Base-by-base conservation (phyloP, 2,797 vertebrate species). In the Simalia tracyae region DNA sequence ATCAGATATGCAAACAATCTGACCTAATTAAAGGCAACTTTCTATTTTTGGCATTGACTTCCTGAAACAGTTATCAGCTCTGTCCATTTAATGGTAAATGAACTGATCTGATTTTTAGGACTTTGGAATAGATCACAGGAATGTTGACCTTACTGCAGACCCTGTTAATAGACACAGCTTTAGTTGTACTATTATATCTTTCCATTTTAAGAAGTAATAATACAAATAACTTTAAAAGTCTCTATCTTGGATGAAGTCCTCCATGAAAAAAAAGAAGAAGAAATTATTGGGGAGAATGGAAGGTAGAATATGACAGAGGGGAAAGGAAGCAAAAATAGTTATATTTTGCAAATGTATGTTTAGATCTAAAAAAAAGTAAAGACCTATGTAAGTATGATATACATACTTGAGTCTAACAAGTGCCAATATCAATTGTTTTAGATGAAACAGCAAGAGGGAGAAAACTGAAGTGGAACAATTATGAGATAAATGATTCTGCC, bases 401-500 rank as follows among this genome's bases (percentile, higher is more conserved):
- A 15, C 24, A 3, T 81, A 31, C 12, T 84, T 93, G 89, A 50
- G 50, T 50, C 26, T 4, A 56, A 56, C 63, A 76, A 0, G 46
- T 12, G 3, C 84, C 90, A 66, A 11, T 60, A 68, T 57, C 89
- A 93, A 87, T 86, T 64, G 24, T 42, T 93, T 90, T 66, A 91
- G 89, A 88, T 12, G 90, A 46, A 89, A 50, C 19, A 26, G 6
- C 14, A 56, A 42, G 15, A 90, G 9, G 4, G n/a, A 1, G 1
- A 1, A 28, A 54, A 93, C 89, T 95, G 66, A 89, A 90, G 42
- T 64, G 42, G 92, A 81, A 59, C 68, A 93, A 56, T 95, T 95
- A 93, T 19, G 22, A 42, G 93, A 93, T 86, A 94, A 92, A 90
- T 61, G 87, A 86, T 94, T 66, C 93, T 94, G 87, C 91, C 36